Percentiles rank a stretch among this genome's conserved stretches.
phyloP scores from a whole-genome alignment of 2,113 vertebrate genomes.

The Daphoenositta chrysoptera region DNA sequence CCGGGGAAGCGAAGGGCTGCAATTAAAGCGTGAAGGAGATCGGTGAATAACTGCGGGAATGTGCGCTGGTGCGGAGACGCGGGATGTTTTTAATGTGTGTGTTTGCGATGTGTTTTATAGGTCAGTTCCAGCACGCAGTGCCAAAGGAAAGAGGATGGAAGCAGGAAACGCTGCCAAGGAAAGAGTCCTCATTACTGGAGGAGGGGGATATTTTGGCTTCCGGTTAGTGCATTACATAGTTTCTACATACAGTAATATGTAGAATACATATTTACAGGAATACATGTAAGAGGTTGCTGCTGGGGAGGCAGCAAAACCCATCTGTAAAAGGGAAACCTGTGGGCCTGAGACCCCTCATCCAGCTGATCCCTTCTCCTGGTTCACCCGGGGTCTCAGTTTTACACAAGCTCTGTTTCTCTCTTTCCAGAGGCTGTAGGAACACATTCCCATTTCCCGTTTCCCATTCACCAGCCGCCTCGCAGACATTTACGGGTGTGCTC shows the following conservation, averaged over 20 bases:
- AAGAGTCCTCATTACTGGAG: constrained; percentile 84
- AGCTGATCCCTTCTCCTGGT: too few species aligned
- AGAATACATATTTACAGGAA: background rate
- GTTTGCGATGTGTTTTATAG: background rate
- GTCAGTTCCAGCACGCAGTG: background rate
- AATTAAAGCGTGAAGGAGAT: fast-evolving
- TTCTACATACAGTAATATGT: too few species aligned
- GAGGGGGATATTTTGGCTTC: constrained; percentile 90
- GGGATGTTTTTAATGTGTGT: background rate
- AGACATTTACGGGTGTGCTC: background rate
- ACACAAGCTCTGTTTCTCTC: background rate
- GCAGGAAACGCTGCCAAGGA: background rate
- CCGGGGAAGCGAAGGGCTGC: background rate
- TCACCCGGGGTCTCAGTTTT: background rate
- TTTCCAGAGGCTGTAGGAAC: background rate
- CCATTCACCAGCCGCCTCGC: background rate
- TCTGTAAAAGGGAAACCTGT: background rate
- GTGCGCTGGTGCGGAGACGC: background rate
- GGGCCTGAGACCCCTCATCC: background rate
- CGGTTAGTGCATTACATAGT: constrained; percentile 76
- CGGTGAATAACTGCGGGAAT: fast-evolving
- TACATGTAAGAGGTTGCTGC: background rate
- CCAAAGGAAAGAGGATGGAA: constrained; percentile 41
- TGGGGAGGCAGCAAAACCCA: background rate
- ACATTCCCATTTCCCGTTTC: too few species aligned